Evolutionary conservation across 2,113 vertebrate genomes (phyloP).

Genomic region (Etheostoma spectabile): DNA sequence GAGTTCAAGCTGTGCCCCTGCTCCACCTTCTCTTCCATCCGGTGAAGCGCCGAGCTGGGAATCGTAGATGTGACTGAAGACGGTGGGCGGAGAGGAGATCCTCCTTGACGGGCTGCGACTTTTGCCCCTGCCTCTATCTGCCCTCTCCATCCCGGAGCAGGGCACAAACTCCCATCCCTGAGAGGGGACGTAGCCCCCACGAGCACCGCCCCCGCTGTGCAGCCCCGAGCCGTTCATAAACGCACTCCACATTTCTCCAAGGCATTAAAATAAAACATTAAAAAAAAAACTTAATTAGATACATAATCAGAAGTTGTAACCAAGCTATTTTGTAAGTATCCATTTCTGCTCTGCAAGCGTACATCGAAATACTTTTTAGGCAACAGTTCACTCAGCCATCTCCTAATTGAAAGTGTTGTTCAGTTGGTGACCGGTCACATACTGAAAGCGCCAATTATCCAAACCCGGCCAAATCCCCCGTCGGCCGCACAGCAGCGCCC

Average conservation of each 20-base stretch:
- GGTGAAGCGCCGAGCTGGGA: slow-evolving; percentile 43
- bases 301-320: background rate
- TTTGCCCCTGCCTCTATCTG: slow-evolving; percentile 67
- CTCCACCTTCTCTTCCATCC: slow-evolving; percentile 44
- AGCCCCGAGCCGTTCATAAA: slow-evolving; percentile 78
- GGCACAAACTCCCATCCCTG: slow-evolving; percentile 81
- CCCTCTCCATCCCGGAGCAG: slow-evolving; percentile 64
- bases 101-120: slow-evolving; percentile 74
- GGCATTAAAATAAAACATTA: slow-evolving; percentile 38
- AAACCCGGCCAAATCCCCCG: slow-evolving; percentile 72
- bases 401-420: slow-evolving; percentile 28
- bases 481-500: slow-evolving; percentile 45
- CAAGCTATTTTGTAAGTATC: background rate
- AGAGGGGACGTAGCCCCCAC: slow-evolving; percentile 74
- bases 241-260: slow-evolving; percentile 75
- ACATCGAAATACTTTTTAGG: background rate
- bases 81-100: slow-evolving; percentile 78
- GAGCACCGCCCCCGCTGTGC: slow-evolving; percentile 69
- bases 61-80: slow-evolving; percentile 74
- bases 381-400: slow-evolving; percentile 15
- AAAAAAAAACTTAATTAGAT: background rate
- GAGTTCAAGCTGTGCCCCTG: slow-evolving; percentile 56
- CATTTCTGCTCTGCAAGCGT: slow-evolving; percentile 4
- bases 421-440: slow-evolving; percentile 8
- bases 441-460: slow-evolving; percentile 60